phyloP scores from a whole-genome alignment of 1,140 invertebrate genomes.

The Linepithema humile region DNA sequence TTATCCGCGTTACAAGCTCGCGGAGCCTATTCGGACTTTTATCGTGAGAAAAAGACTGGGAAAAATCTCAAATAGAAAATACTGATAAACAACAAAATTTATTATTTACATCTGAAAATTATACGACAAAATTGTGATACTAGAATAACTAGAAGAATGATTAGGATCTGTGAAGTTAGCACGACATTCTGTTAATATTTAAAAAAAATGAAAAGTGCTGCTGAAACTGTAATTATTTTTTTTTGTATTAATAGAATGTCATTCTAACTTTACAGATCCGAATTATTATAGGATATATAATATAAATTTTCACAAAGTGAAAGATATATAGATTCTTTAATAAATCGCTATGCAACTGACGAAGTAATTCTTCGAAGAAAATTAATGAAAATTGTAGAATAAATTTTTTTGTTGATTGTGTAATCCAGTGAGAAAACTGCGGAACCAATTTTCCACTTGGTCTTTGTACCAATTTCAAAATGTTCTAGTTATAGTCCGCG shows the following conservation, averaged over 20 bases:
- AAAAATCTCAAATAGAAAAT: not conserved
- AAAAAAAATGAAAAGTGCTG: no score
- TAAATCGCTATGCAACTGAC: not conserved
- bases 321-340: not conserved
- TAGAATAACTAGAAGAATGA: no score
- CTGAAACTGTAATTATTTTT: no score
- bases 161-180: no score
- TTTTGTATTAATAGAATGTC: no score
- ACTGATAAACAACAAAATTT: not conserved
- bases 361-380: not conserved
- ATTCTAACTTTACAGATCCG: no score
- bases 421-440: no score
- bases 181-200: no score
- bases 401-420: no score
- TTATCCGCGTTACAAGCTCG: conserved; percentile 34
- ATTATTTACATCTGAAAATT: not conserved
- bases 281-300: not conserved
- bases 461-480: not conserved
- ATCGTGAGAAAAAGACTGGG: not conserved
- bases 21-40: not conserved
- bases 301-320: no score
- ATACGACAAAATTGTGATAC: not conserved
- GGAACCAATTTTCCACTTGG: not conserved
- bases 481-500: not conserved
- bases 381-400: no score